Percentiles rank a stretch among this genome's conserved stretches.
Conservation (phyloP, 2,113 vertebrate species). For the Phalacrocorax brasilianus region DNA sequence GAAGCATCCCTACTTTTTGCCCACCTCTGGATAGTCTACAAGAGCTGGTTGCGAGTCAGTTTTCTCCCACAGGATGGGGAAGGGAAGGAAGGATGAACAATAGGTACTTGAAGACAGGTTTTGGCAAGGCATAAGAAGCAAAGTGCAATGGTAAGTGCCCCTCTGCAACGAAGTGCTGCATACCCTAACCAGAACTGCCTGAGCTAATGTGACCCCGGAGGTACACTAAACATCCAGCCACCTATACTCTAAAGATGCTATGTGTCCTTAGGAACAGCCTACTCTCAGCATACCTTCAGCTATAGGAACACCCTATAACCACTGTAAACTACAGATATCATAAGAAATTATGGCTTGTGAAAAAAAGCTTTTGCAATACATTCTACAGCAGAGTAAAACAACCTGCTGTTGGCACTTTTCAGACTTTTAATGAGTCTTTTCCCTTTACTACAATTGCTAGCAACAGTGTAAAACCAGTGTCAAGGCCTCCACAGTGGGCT, state of each 20-base stretch:
- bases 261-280: neutral
- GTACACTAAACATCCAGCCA: neutral
- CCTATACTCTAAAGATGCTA: neutral
- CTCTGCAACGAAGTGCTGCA: neutral
- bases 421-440: neutral
- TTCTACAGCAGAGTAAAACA: neutral
- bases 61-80: neutral
- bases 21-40: neutral
- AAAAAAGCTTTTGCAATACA: neutral
- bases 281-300: neutral
- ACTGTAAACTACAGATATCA: neutral
- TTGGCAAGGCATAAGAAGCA: neutral
- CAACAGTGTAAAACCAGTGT: neutral
- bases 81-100: neutral
- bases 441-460: neutral
- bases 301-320: neutral
- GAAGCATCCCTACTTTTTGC: neutral
- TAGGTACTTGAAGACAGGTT: neutral
- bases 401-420: neutral
- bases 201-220: neutral
- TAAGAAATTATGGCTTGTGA: neutral
- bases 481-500: neutral
- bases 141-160: neutral
- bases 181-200: neutral
- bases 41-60: neutral